Evolutionary conservation across 2,888 invertebrate species (phyloP).

Genomic region (Brachyptera putata): DNA sequence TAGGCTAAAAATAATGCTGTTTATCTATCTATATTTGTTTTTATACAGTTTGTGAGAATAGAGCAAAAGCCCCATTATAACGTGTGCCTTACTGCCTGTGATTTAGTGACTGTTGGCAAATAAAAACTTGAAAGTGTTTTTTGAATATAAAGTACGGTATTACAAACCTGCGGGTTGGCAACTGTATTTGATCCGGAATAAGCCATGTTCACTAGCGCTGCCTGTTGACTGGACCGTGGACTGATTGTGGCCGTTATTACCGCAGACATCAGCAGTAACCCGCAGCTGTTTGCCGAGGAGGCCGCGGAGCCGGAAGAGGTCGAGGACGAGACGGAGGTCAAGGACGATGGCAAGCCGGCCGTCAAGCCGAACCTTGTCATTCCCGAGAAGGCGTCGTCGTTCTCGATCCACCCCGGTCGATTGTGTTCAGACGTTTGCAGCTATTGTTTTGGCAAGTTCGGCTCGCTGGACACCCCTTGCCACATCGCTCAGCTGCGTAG

Average conservation of each 20-base stretch:
- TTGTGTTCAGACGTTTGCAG: constrained; percentile 81
- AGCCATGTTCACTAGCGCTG: too few relatives aligned
- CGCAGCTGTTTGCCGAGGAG: constrained; percentile 21
- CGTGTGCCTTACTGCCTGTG: too few relatives aligned
- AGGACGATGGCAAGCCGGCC: background rate
- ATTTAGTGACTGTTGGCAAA: too few relatives aligned
- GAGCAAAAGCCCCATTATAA: too few relatives aligned
- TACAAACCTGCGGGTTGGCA: too few relatives aligned
- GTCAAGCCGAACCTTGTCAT: constrained; percentile 57
- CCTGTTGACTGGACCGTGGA: too few relatives aligned
- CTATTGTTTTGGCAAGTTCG: constrained; percentile 84
- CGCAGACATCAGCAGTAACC: constrained; percentile 47
- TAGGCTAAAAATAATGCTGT: too few relatives aligned
- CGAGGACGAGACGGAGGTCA: constrained; percentile 41
- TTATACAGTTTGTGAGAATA: too few relatives aligned
- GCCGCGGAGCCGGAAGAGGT: constrained; percentile 44
- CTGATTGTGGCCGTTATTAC: background rate
- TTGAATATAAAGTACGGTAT: too few relatives aligned
- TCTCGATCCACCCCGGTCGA: constrained; percentile 78
- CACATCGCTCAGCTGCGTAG: constrained; percentile 84
- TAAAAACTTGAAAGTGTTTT: too few relatives aligned
- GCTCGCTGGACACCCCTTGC: constrained; percentile 79
- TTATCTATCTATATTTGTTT: too few relatives aligned
- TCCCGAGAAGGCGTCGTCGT: constrained; percentile 83
- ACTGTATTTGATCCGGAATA: too few relatives aligned